Conservation (phyloP, 2,797 vertebrate genomes). For the Jordanella pulchra region DNA sequence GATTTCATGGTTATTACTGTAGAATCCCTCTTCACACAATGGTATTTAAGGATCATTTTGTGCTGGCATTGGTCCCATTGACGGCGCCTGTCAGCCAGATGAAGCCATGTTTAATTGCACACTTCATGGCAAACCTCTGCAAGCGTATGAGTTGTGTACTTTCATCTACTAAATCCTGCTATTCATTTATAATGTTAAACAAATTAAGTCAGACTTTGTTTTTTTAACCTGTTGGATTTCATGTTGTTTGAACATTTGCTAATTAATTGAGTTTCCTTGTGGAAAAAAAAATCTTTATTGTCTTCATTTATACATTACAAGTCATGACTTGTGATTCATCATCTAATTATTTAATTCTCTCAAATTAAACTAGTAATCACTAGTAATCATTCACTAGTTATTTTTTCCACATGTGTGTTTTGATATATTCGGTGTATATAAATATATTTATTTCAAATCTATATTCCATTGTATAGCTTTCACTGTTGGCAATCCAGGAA, state of each 20-base stretch:
- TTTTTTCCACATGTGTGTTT: background rate
- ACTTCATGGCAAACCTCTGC: constrained; percentile 33
- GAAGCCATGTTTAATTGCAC: constrained; percentile 39
- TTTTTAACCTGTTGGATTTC: constrained; percentile 3
- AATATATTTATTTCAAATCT: no score
- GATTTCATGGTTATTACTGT: background rate
- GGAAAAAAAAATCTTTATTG: no score
- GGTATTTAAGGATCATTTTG: background rate
- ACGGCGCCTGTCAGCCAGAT: constrained; percentile 10
- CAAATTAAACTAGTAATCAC: no score
- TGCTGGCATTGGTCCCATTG: constrained; percentile 3
- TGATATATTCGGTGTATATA: no score
- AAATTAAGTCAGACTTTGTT: background rate
- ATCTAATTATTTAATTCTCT: background rate
- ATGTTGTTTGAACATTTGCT: background rate
- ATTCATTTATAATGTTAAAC: background rate
- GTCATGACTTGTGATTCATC: background rate
- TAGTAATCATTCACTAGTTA: no score
- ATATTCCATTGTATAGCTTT: background rate
- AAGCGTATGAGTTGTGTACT: constrained; percentile 20
- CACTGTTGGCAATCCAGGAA: no score
- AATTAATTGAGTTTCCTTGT: no score
- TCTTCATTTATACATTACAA: no score
- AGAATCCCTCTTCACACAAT: no score
- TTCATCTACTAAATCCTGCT: constrained; percentile 6